phyloP scores from a whole-genome alignment of 1,140 invertebrate species.

The Drosophila navojoa region DNA sequence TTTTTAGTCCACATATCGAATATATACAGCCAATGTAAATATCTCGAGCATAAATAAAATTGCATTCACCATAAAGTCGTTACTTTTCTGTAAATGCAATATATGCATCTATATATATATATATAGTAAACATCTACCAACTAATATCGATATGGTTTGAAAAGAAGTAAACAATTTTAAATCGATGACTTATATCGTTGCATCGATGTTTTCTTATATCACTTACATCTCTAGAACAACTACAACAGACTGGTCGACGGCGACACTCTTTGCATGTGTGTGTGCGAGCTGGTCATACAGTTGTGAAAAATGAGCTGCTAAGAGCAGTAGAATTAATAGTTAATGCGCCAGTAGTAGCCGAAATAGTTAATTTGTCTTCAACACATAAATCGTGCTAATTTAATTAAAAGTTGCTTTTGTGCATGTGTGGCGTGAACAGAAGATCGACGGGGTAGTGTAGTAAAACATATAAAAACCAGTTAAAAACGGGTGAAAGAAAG shows the following conservation, averaged over 20 bases:
- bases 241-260: conserved; percentile 42
- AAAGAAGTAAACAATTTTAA: background rate
- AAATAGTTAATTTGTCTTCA: conserved; percentile 24
- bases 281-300: conserved; percentile 39
- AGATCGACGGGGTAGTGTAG: conserved; percentile 33
- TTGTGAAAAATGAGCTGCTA: conserved; percentile 47
- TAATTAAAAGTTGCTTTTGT: conserved; percentile 47
- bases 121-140: background rate
- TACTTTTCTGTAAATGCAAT: background rate
- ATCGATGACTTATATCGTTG: conserved; percentile 18
- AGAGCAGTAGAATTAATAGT: conserved; percentile 46
- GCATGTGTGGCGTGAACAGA: conserved; percentile 34
- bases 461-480: conserved; percentile 61
- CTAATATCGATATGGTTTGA: background rate
- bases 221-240: conserved; percentile 28
- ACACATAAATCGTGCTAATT: conserved; percentile 42
- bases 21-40: background rate
- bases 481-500: conserved; percentile 56
- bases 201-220: conserved; percentile 26
- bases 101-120: background rate
- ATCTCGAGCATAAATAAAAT: background rate
- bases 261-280: conserved; percentile 28
- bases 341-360: conserved; percentile 29
- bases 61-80: background rate
- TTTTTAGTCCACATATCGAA: background rate